Conservation (phyloP, 2,113 vertebrate genomes). For the Oryzias celebensis region DNA sequence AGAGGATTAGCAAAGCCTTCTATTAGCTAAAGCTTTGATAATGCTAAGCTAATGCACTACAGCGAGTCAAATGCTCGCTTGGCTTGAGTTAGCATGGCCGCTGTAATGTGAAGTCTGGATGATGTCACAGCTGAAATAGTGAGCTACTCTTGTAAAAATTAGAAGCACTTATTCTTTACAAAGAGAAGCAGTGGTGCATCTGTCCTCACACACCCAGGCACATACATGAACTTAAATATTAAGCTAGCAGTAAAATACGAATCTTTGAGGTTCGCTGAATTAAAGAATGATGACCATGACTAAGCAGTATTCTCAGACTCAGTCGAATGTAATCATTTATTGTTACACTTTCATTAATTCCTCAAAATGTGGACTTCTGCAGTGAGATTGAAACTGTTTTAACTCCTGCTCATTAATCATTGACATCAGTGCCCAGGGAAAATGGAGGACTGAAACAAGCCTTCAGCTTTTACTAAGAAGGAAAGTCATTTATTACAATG, state of each 20-base stretch:
- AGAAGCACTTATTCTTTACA: neutral
- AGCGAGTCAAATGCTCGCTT: conserved; percentile 27
- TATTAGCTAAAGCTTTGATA: conserved; percentile 65
- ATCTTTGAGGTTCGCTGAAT: conserved; percentile 23
- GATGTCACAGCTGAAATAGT: neutral
- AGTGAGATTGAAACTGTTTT: conserved; percentile 44
- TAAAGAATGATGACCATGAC: conserved; percentile 39
- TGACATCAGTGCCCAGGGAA: conserved; percentile 43
- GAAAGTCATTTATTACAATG: conserved; percentile 25
- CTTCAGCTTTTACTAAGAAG: conserved; percentile 38
- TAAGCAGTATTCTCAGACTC: conserved; percentile 43
- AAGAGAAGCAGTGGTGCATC: conserved; percentile 2
- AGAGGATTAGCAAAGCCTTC: conserved; percentile 65
- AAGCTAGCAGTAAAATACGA: conserved; percentile 15
- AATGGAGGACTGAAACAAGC: conserved; percentile 38
- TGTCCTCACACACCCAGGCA: conserved; percentile 2
- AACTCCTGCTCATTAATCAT: conserved; percentile 55
- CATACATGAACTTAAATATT: conserved; percentile 8
- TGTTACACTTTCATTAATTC: conserved; percentile 67
- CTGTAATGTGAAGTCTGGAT: conserved; percentile 19
- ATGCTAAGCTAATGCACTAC: conserved; percentile 61
- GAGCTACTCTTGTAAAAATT: too few species aligned
- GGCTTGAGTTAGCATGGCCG: conserved; percentile 33
- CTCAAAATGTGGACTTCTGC: conserved; percentile 50
- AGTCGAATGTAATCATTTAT: conserved; percentile 55